Conservation (phyloP, 1,140 invertebrate species). For the Episyrphus balteatus region DNA sequence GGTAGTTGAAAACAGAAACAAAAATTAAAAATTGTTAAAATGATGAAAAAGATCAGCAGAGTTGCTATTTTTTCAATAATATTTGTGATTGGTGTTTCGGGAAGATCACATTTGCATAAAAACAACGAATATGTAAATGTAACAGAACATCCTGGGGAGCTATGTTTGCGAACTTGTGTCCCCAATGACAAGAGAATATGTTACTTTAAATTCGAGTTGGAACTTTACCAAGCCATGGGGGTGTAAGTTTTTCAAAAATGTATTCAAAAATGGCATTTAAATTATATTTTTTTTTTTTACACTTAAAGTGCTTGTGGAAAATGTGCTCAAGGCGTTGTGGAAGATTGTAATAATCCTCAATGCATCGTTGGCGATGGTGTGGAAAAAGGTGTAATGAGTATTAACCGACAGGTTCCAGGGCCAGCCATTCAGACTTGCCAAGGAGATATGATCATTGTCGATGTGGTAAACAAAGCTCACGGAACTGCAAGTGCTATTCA, state of each 20-base stretch:
- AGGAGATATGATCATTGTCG: conserved; percentile 41
- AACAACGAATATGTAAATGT: too few species aligned
- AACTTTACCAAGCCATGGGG: conserved; percentile 39
- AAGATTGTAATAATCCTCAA: conserved; percentile 39
- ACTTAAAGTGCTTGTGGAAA: conserved; percentile 17
- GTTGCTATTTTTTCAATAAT: too few species aligned
- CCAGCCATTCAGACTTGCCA: conserved; percentile 47
- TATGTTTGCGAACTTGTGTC: conserved; percentile 11
- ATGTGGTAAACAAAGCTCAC: conserved; percentile 40
- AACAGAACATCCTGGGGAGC: conserved; percentile 2
- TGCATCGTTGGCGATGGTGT: conserved; percentile 45
- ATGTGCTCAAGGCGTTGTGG: conserved; percentile 14
- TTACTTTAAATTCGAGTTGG: conserved; percentile 39
- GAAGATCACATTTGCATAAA: too few species aligned
- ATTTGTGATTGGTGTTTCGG: too few species aligned
- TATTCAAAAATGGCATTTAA: too few species aligned
- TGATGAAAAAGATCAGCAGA: too few species aligned
- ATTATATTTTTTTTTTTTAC: too few species aligned
- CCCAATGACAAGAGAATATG: conserved; percentile 23
- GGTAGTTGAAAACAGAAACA: too few species aligned
- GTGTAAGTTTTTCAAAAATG: conserved; percentile 20
- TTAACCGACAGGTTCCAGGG: conserved; percentile 47
- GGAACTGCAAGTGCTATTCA: conserved; percentile 38
- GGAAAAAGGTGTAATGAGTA: conserved; percentile 37
- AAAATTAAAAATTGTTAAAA: too few species aligned